Conservation (phyloP, 2,888 invertebrate genomes). For the Drosophila robusta region DNA sequence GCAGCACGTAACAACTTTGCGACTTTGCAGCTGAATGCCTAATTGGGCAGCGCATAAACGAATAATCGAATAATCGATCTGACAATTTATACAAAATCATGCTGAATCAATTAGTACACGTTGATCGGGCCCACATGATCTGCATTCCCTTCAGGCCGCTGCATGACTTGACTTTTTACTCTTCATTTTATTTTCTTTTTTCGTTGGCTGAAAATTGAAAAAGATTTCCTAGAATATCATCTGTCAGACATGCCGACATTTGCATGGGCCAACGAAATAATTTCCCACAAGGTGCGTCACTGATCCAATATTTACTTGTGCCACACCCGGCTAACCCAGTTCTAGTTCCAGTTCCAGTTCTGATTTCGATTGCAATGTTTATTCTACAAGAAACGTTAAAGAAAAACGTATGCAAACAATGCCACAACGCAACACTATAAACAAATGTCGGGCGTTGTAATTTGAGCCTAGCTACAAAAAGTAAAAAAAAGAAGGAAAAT, state of each 20-base stretch:
- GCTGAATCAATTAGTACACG: conserved; percentile 58
- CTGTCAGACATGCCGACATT: conserved; percentile 54
- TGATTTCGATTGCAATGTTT: conserved; percentile 77
- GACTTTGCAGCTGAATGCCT: conserved; percentile 39
- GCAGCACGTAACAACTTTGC: conserved; percentile 21
- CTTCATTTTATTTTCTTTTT: too few species aligned
- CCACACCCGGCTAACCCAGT: conserved; percentile 74
- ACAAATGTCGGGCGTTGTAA: conserved; percentile 61
- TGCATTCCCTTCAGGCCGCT: not conserved
- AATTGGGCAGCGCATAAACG: conserved; percentile 52
- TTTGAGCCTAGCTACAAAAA: conserved; percentile 46
- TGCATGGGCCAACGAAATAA: conserved; percentile 41
- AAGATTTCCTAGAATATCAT: conserved; percentile 60
- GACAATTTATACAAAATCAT: conserved; percentile 60
- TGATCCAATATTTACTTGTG: conserved; percentile 68
- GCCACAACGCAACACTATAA: conserved; percentile 28
- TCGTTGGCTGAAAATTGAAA: conserved; percentile 1
- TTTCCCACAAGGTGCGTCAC: conserved; percentile 81
- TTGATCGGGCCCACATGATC: conserved; percentile 1
- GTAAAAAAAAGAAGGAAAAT: not conserved
- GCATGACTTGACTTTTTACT: conserved; percentile 52
- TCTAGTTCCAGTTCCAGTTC: conserved; percentile 44
- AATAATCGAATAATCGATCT: conserved; percentile 47
- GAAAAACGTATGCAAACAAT: too few species aligned
- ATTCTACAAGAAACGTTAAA: conserved; percentile 5